These are phyloP conservation scores for Paralvinella palmiformis DNA, from an alignment of 1,140 invertebrate genomes.

Conservation along the genomic window DNA sequence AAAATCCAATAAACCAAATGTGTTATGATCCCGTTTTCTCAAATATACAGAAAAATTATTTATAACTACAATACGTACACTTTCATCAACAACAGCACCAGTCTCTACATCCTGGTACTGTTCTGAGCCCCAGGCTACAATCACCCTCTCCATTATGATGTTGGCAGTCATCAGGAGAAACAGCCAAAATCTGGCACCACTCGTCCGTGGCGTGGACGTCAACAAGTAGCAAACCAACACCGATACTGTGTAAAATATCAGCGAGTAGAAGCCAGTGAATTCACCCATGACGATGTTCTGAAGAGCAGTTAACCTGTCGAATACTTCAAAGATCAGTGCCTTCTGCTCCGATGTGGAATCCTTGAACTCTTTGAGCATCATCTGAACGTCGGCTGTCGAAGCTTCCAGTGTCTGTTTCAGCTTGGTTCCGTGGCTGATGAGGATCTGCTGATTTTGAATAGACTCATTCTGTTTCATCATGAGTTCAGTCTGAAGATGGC, in stretches of 20 bases:
- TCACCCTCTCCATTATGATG: slow-evolving; percentile 37
- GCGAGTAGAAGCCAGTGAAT: slow-evolving; percentile 57
- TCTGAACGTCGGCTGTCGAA: slow-evolving; percentile 50
- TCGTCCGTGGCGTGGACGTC: slow-evolving; percentile 54
- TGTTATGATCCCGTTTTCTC: neutral
- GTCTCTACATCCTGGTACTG: neutral
- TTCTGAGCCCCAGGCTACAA: slow-evolving; percentile 17
- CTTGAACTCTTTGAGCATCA: slow-evolving; percentile 54
- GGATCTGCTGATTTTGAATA: slow-evolving; percentile 54
- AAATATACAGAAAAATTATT: neutral
- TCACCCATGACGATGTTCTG: slow-evolving; percentile 55
- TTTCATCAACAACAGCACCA: neutral
- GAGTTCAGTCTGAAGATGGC: slow-evolving; percentile 45
- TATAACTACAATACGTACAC: neutral
- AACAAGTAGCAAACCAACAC: slow-evolving; percentile 54
- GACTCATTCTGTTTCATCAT: slow-evolving; percentile 55
- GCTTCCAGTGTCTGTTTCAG: slow-evolving; percentile 48
- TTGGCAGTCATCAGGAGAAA: slow-evolving; percentile 54
- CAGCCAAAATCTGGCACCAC: slow-evolving; percentile 52
- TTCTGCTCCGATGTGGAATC: slow-evolving; percentile 55
- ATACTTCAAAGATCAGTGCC: slow-evolving; percentile 55
- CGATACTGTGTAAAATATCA: slow-evolving; percentile 55
- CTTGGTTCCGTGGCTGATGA: slow-evolving; percentile 52
- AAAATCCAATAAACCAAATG: neutral
- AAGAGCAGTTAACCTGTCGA: slow-evolving; percentile 54